Percentiles rank a stretch among this genome's conserved stretches.
Conservation (phyloP, 37 sponge, comb jelly and placozoan species). For the Axinella damicornis region DNA sequence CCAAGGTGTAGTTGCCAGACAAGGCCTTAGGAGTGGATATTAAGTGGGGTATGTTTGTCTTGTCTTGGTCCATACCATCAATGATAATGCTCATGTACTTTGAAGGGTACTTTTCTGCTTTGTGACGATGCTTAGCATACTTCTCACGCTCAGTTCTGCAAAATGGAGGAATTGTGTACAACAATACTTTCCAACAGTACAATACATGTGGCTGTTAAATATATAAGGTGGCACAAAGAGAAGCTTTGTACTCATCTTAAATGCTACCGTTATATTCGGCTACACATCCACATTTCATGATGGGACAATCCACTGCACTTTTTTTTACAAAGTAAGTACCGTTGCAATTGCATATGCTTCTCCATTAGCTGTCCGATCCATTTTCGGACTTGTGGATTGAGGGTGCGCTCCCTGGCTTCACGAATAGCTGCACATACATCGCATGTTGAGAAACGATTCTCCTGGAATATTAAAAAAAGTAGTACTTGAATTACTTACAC, state of each 20-base stretch:
- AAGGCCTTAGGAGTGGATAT: conserved; percentile 15
- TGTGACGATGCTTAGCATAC: conserved; percentile 26
- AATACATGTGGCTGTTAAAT: too few relatives aligned
- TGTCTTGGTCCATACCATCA: conserved; percentile 52
- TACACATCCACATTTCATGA: neutral
- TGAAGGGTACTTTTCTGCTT: conserved; percentile 2
- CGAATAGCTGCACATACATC: too few relatives aligned
- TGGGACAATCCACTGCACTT: neutral
- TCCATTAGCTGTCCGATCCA: neutral
- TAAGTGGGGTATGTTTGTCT: conserved; percentile 25
- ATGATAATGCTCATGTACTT: conserved; percentile 38
- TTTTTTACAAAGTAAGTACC: neutral
- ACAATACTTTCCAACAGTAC: too few relatives aligned
- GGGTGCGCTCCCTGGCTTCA: neutral
- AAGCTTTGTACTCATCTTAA: neutral
- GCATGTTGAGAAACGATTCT: too few relatives aligned
- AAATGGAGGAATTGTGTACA: neutral
- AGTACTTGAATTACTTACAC: too few relatives aligned
- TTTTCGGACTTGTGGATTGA: neutral
- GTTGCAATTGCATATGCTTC: neutral
- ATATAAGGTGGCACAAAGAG: too few relatives aligned
- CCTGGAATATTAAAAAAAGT: too few relatives aligned
- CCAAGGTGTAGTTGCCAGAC: neutral
- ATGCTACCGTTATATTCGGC: too few relatives aligned
- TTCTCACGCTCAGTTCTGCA: conserved; percentile 33